Conservation (phyloP, 2,113 vertebrate species). For the Galemys pyrenaicus region DNA sequence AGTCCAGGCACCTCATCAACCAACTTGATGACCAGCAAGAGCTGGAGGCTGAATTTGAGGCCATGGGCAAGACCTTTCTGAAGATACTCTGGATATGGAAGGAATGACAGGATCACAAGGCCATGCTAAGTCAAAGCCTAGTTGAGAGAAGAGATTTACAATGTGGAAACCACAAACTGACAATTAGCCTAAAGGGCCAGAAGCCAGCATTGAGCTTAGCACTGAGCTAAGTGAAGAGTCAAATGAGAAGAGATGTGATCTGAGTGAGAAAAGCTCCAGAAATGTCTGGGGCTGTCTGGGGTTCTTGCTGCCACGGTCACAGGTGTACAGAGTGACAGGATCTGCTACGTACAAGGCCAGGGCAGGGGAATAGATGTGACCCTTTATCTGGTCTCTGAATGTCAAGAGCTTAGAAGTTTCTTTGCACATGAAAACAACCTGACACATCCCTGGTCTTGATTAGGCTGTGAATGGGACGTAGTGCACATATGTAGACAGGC, state of each 20-base stretch:
- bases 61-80: neutral
- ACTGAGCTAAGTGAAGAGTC: neutral
- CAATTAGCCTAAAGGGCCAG: neutral
- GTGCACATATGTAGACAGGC: neutral
- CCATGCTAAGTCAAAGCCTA: neutral
- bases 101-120: neutral
- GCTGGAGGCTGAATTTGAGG: neutral
- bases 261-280: constrained; percentile 31
- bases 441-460: neutral
- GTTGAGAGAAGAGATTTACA: neutral
- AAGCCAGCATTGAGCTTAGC: neutral
- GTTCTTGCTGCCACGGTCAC: neutral
- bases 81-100: neutral
- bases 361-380: neutral
- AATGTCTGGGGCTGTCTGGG: neutral
- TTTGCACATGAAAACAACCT: neutral
- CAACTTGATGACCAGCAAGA: neutral
- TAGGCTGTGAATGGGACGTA: neutral
- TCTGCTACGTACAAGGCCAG: neutral
- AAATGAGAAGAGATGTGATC: neutral
- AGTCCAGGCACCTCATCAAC: neutral
- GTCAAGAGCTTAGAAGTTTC: neutral
- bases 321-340: neutral
- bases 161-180: neutral
- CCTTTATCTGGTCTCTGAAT: neutral